Percentiles rank a stretch among this genome's conserved stretches.
Conservation (phyloP, 2,797 vertebrate species). For the Lycodopsis pacificus region DNA sequence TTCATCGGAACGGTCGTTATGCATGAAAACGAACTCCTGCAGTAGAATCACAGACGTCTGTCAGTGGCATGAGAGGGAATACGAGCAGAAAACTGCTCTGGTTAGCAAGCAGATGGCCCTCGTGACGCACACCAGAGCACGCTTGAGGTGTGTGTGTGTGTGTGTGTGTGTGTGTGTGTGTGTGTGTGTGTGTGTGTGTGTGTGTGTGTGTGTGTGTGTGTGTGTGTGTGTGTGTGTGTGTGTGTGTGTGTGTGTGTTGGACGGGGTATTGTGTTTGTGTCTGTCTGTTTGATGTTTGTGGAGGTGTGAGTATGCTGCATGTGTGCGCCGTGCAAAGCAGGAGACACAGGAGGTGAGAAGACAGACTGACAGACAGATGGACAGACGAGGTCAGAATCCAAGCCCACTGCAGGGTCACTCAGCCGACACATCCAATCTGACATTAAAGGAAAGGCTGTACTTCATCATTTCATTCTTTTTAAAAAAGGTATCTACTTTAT, state of each 20-base stretch:
- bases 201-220: background rate
- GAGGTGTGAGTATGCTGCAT: constrained; percentile 9
- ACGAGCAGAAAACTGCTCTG: constrained; percentile 68
- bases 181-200: constrained; percentile 24
- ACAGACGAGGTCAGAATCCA: constrained; percentile 75
- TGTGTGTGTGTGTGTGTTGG: constrained; percentile 13
- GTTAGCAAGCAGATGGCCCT: constrained; percentile 82
- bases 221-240: constrained; percentile 18
- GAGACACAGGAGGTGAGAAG: constrained; percentile 75
- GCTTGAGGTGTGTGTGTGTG: constrained; percentile 48
- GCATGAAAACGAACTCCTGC: constrained; percentile 1
- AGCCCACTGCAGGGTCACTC: constrained; percentile 67
- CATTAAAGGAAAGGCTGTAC: constrained; percentile 9
- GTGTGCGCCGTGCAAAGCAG: constrained; percentile 33
- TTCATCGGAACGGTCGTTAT: background rate
- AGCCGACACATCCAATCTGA: constrained; percentile 65
- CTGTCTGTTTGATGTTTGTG: constrained; percentile 42
- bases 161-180: constrained; percentile 33
- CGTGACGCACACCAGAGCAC: constrained; percentile 78
- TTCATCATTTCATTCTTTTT: constrained; percentile 3
- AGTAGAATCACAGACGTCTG: constrained; percentile 31
- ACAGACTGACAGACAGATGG: constrained; percentile 85
- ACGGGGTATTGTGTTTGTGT: constrained; percentile 37
- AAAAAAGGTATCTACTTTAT: background rate
- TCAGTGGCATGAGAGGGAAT: constrained; percentile 33